phyloP scores from a whole-genome alignment of 2,888 invertebrate species.

The Eurytoma adleriae region DNA sequence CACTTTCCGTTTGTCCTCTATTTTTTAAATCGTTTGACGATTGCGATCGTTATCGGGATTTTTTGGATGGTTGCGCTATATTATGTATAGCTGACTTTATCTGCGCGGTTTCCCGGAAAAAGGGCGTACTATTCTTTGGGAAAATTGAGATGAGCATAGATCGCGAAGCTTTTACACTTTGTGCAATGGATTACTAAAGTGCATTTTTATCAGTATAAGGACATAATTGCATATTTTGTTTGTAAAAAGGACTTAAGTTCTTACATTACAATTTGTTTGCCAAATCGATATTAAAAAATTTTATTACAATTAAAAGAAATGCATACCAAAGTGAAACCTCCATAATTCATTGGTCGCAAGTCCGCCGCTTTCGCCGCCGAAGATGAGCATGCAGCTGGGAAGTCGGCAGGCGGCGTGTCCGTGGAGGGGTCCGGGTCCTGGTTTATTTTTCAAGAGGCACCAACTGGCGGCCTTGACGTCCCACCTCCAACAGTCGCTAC shows the following conservation, averaged over 20 bases:
- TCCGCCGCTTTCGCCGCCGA: slow-evolving; percentile 87
- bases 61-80: not conserved
- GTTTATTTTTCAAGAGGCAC: slow-evolving; percentile 80
- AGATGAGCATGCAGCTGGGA: slow-evolving; percentile 86
- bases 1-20: not conserved
- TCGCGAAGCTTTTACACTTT: too few relatives aligned
- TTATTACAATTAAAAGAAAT: not conserved
- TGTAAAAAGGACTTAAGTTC: too few relatives aligned
- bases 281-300: too few relatives aligned
- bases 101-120: too few relatives aligned
- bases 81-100: too few relatives aligned
- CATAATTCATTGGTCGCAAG: slow-evolving; percentile 86
- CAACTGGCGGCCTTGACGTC: slow-evolving; percentile 82
- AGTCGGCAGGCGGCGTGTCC: slow-evolving; percentile 88
- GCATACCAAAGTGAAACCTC: slow-evolving; percentile 88
- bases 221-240: too few relatives aligned
- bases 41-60: too few relatives aligned
- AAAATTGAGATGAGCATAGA: too few relatives aligned
- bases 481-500: slow-evolving; percentile 88
- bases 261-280: too few relatives aligned
- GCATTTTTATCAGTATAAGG: too few relatives aligned
- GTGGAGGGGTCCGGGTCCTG: slow-evolving; percentile 84
- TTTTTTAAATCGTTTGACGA: not conserved
- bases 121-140: too few relatives aligned
- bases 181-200: too few relatives aligned